Percentiles rank a stretch among this genome's conserved stretches.
phyloP scores from a whole-genome alignment of 1,140 invertebrate genomes.

The Drosophila kohkoa region DNA sequence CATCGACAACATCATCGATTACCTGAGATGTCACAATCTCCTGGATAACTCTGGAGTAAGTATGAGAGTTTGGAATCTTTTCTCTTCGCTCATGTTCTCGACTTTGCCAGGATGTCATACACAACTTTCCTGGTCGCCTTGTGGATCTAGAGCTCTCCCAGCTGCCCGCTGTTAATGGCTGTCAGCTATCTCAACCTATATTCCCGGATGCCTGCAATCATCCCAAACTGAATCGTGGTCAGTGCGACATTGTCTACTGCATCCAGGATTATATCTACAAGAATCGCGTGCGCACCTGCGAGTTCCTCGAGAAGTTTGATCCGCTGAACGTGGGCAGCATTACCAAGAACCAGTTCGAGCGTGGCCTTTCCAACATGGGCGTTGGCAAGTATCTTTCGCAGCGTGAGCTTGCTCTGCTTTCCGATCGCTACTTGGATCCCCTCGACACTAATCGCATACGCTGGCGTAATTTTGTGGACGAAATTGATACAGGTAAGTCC shows the following conservation, averaged over 20 bases:
- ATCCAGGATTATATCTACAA: slow-evolving; percentile 86
- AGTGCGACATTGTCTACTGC: slow-evolving; percentile 74
- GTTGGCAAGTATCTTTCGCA: slow-evolving; percentile 86
- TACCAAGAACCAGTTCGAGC: slow-evolving; percentile 88
- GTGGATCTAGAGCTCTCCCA: slow-evolving; percentile 89
- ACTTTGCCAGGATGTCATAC: slow-evolving; percentile 85
- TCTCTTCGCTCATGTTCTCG: background rate
- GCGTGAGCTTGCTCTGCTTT: slow-evolving; percentile 87
- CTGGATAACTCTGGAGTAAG: slow-evolving; percentile 69
- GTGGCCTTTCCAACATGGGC: slow-evolving; percentile 88
- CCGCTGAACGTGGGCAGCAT: slow-evolving; percentile 87
- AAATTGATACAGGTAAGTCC: slow-evolving; percentile 87
- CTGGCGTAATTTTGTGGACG: slow-evolving; percentile 90
- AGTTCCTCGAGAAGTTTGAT: slow-evolving; percentile 89
- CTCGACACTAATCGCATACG: slow-evolving; percentile 87
- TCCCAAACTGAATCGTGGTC: slow-evolving; percentile 61
- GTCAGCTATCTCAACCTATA: slow-evolving; percentile 54
- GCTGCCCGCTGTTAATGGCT: slow-evolving; percentile 87
- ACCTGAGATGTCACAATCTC: slow-evolving; percentile 61
- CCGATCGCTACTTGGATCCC: slow-evolving; percentile 88
- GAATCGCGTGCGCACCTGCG: slow-evolving; percentile 87
- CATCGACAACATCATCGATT: slow-evolving; percentile 86
- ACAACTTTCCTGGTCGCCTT: slow-evolving; percentile 87
- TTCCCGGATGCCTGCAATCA: slow-evolving; percentile 75
- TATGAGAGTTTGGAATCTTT: too few relatives aligned